Evolutionary conservation across 2,888 invertebrate genomes (phyloP).

Genomic region (Ligdia adustata): DNA sequence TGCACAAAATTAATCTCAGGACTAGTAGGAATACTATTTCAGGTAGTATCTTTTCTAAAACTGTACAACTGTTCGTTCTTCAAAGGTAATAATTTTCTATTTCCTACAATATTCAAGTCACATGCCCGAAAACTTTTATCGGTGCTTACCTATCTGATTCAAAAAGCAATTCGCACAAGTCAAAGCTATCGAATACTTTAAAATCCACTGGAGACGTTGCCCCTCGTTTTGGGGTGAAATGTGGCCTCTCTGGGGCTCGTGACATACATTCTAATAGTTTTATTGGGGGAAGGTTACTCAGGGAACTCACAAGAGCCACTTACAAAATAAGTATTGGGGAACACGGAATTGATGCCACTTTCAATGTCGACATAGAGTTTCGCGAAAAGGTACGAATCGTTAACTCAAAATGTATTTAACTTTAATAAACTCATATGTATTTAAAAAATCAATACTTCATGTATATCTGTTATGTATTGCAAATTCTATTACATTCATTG

Average conservation of each 20-base stretch:
- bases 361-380: too few relatives aligned
- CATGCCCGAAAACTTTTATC: slow-evolving; percentile 22
- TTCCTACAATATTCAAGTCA: slow-evolving; percentile 14
- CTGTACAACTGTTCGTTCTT: too few relatives aligned
- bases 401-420: too few relatives aligned
- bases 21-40: not conserved
- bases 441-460: too few relatives aligned
- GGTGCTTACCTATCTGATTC: slow-evolving; percentile 28
- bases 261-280: slow-evolving; percentile 79
- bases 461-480: too few relatives aligned
- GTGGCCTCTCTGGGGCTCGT: slow-evolving; percentile 58
- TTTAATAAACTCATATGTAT: too few relatives aligned
- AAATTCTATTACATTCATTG: too few relatives aligned
- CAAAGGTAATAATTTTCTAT: too few relatives aligned
- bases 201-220: slow-evolving; percentile 53
- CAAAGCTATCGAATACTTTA: slow-evolving; percentile 47
- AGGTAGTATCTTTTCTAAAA: not conserved
- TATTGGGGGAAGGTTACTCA: slow-evolving; percentile 49
- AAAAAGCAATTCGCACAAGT: slow-evolving; percentile 34
- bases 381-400: too few relatives aligned
- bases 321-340: slow-evolving; percentile 27
- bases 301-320: slow-evolving; percentile 38
- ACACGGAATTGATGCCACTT: slow-evolving; percentile 18
- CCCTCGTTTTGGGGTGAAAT: slow-evolving; percentile 60
- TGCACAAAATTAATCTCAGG: slow-evolving; percentile 37